Percentiles rank a stretch among this genome's conserved stretches.
Conservation (phyloP, 2,888 invertebrate species). For the Rambutsinella grinnellia region DNA sequence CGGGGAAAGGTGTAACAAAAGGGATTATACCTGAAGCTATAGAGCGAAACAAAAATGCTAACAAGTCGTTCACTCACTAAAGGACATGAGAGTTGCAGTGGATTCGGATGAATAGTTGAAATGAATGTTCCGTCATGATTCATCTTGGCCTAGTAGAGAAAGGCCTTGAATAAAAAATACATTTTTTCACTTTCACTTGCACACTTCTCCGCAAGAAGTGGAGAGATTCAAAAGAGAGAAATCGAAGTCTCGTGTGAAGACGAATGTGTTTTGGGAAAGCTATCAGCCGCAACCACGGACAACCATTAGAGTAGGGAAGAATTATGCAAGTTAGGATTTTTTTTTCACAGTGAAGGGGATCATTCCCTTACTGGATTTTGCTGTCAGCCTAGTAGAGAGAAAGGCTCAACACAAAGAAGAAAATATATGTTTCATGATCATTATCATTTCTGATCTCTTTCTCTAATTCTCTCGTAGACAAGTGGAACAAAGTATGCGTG, state of each 20-base stretch:
- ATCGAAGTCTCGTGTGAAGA: not conserved
- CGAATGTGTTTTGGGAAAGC: not conserved
- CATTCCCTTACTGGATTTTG: not conserved
- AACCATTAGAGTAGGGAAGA: not conserved
- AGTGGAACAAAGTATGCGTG: not conserved
- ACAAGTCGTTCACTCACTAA: slow-evolving; percentile 37
- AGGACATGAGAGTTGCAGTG: slow-evolving; percentile 27
- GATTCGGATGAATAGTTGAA: slow-evolving; percentile 30
- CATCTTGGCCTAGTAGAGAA: not conserved
- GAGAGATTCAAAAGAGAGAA: not conserved
- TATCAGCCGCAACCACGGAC: not conserved
- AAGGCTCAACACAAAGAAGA: not conserved
- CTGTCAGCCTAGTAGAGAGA: not conserved
- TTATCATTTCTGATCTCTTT: not conserved
- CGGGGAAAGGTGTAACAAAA: slow-evolving; percentile 21
- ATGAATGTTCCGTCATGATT: not conserved
- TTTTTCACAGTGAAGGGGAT: not conserved
- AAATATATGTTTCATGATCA: not conserved
- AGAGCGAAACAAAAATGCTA: slow-evolving; percentile 21
- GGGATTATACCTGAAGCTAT: slow-evolving; percentile 25
- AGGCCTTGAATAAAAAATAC: too few species aligned
- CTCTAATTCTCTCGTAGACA: not conserved
- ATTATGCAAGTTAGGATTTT: too few species aligned
- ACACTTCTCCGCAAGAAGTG: too few species aligned
- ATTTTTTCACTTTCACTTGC: too few species aligned